Base-by-base conservation (phyloP, 2,888 invertebrate species). In the Rhingia campestris region DNA sequence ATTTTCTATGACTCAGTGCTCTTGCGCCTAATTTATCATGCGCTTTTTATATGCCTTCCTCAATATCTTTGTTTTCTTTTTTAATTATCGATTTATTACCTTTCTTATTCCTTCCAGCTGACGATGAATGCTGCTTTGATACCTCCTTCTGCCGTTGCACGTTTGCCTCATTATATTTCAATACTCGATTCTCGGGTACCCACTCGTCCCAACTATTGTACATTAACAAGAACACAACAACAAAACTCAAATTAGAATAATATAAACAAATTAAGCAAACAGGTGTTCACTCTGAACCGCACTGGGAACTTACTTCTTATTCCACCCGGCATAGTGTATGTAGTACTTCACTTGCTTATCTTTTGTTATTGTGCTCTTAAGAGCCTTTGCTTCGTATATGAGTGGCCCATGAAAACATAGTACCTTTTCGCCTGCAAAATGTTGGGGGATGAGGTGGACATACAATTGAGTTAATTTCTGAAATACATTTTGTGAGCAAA, bases 311-410 rank as follows among this genome's bases (percentile, higher is more conserved):
- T 93, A 98, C 97, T 97, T 98, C 93, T 98, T 99, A 90, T 98
- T 99, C 99, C 99, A 99, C 2, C 98, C 98, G 87, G 97, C 97
- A 91, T 99, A 99, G 91, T 99, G 99, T 86, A 99, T 97, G 80
- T 97, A 95, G 92, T 98, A 98, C 89, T 96, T 95, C 6, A 97
- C 93, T 91, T 95, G 95, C 91, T 97, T 97, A 87, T 97, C 97
- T 91, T 97, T 97, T 2, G 95, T 94, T 86, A 96, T 93, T 67
- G 95, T 94, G 86, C 95, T 94, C 92, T 97, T 97, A 33, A 98
- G 93, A 89, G 98, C 97, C 94, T 99, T 99, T 43, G 98, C 98
- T 93, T 99, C 98, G 91, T 99, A 99, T 87, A 99, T 96, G 35
- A 98, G 93, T 3, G 98, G 98, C 0, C 98, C 98, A 91, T 99